These are phyloP conservation scores for Psilopogon haemacephalus DNA, from an alignment of 2,113 vertebrate genomes.

Conservation along the genomic window DNA sequence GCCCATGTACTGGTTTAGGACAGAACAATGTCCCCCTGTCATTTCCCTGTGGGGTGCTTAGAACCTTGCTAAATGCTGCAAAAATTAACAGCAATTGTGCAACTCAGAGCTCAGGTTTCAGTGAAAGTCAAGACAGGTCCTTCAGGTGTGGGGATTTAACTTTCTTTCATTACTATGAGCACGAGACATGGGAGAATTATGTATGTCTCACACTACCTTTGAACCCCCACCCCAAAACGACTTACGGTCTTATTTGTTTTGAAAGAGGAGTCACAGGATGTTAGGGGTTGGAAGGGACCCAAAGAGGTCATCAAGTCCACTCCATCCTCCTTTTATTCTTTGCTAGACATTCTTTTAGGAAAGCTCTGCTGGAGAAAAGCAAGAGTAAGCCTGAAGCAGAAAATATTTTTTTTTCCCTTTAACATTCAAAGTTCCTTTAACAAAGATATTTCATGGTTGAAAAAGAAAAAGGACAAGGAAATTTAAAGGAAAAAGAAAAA, in stretches of 20 bases:
- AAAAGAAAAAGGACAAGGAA: neutral
- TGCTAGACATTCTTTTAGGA: neutral
- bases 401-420: neutral
- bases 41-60: neutral
- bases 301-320: no score
- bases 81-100: neutral
- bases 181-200: neutral
- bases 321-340: neutral
- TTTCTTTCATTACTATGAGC: neutral
- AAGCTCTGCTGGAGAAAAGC: neutral
- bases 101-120: neutral
- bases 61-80: neutral
- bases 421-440: neutral
- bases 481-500: no score
- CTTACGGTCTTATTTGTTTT: neutral
- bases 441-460: neutral
- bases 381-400: neutral
- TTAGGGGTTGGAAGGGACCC: no score
- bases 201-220: neutral
- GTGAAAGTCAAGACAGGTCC: neutral
- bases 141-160: neutral
- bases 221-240: neutral
- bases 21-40: neutral
- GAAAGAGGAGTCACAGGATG: neutral
- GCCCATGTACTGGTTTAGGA: neutral